Base-by-base conservation (phyloP, 2,888 invertebrate species). In the Scaptomyza parva region DNA sequence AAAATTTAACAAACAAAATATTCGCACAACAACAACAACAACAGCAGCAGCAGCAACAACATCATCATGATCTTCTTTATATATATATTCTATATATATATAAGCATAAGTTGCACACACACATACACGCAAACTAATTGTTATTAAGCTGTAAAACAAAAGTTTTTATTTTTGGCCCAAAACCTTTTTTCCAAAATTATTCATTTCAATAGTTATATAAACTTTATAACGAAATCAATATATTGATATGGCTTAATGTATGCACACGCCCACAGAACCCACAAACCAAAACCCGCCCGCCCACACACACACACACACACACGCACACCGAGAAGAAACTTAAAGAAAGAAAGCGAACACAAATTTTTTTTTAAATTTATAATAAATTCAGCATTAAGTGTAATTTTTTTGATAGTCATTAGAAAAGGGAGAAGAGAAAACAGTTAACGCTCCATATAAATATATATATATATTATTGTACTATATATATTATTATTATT, bases 391-490 rank as follows among this genome's bases (percentile, higher is more conserved):
- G 69, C 73, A 76, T 78, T 78, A 78, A 75, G 70, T 78, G 69
- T 73, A 86, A 78, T 74, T 70, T 81, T 78, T 85, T 81, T 77
- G 17, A 60, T 77, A 77, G 75, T 77, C 61, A 50, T 69, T 84
- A 84, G 43, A 43, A n/a, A 28, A n/a, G 14, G 35, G 35, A 35
- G 35, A 45, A 14, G 12, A 22, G 17, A 28, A 57, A 59, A 47
- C 39, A 48, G 18, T 14, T 11, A 28, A 33, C 11, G 22, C 47
- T 20, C 47, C n/a, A 39, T 50, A 59, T 68, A 35, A 54, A 53
- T 71, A 62, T 63, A 55, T 41, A 64, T 80, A 55, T 50, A 51
- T 53, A 40, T 75, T n/a, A n/a, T n/a, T n/a, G 39, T 76, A 72
- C 9, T 79, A 62, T 80, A 76, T 50, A 64, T 70, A 37, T 37